A percentile compares a stretch with the other conserved stretches of the same genome.
These are phyloP conservation scores for Rhagophthalmus giganteus DNA, from an alignment of 2,888 invertebrate genomes.

Conservation along the genomic window DNA sequence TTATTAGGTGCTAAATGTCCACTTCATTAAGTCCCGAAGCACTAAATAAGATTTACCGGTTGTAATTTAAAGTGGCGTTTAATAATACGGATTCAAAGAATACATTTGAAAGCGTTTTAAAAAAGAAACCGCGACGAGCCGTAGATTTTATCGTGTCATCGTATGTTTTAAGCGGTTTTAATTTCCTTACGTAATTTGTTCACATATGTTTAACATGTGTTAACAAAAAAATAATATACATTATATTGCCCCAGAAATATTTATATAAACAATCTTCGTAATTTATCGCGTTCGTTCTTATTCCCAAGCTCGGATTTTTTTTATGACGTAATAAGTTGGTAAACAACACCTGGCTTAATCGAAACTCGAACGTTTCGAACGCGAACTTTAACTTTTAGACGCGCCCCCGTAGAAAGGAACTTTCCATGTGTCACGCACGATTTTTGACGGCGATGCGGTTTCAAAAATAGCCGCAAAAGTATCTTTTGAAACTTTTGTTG, in stretches of 20 bases:
- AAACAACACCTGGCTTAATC: no score
- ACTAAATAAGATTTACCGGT: slow-evolving; percentile 26
- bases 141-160: slow-evolving; percentile 17
- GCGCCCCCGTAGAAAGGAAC: no score
- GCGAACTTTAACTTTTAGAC: no score
- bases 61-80: slow-evolving; percentile 25
- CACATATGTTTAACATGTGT: slow-evolving; percentile 20
- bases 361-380: no score
- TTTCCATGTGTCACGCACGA: no score
- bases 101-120: slow-evolving; percentile 15
- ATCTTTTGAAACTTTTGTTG: no score
- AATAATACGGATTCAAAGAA: slow-evolving; percentile 29
- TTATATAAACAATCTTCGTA: slow-evolving; percentile 17
- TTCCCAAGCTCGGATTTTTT: slow-evolving; percentile 18
- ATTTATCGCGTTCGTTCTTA: slow-evolving; percentile 7
- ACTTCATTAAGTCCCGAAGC: slow-evolving; percentile 18
- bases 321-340: no score
- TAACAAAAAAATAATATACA: slow-evolving; percentile 8
- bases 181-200: slow-evolving; percentile 17
- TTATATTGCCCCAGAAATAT: no score
- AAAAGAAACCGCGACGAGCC: slow-evolving; percentile 24
- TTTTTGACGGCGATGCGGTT: no score
- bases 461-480: no score
- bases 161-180: slow-evolving; percentile 15
- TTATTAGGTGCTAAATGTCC: slow-evolving; percentile 16